Evolutionary conservation across 2,797 vertebrate genomes (phyloP).

Genomic region (Sebastes oblongus): DNA sequence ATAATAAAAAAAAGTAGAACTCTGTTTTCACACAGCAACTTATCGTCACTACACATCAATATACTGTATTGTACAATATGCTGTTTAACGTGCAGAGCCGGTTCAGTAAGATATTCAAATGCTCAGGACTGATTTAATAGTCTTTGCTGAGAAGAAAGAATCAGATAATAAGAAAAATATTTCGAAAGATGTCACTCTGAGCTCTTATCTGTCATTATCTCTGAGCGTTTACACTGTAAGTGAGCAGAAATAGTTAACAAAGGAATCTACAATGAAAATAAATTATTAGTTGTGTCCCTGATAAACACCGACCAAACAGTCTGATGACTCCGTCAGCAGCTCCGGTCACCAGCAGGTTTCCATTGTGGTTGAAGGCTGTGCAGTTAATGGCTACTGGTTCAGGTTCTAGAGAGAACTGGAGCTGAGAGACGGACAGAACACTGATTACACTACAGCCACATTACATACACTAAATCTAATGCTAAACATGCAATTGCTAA

Average conservation of each 20-base stretch:
- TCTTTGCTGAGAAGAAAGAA: not conserved
- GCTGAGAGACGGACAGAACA: slow-evolving; percentile 73
- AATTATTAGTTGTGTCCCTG: not conserved
- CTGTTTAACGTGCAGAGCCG: not conserved
- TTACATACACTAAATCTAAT: not conserved
- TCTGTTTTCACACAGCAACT: not conserved
- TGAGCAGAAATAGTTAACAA: not conserved
- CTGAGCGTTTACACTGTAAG: not conserved
- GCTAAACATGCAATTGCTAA: too few relatives aligned
- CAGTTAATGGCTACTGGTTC: slow-evolving; percentile 96
- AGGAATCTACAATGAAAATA: not conserved
- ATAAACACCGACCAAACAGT: slow-evolving; percentile 87
- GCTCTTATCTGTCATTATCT: not conserved
- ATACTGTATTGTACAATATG: not conserved
- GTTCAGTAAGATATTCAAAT: not conserved
- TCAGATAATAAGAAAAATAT: not conserved
- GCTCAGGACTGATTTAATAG: not conserved
- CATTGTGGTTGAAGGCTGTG: slow-evolving; percentile 97
- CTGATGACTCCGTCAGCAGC: slow-evolving; percentile 94
- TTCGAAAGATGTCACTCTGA: not conserved
- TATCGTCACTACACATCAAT: not conserved
- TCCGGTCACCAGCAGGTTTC: slow-evolving; percentile 95
- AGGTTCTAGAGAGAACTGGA: slow-evolving; percentile 94
- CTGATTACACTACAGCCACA: not conserved
- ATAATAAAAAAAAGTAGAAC: not conserved